A percentile compares a stretch with the other conserved stretches of the same genome.
These are phyloP conservation scores for Ellobius talpinus DNA, from an alignment of 2,113 vertebrate species.

Conservation along the genomic window DNA sequence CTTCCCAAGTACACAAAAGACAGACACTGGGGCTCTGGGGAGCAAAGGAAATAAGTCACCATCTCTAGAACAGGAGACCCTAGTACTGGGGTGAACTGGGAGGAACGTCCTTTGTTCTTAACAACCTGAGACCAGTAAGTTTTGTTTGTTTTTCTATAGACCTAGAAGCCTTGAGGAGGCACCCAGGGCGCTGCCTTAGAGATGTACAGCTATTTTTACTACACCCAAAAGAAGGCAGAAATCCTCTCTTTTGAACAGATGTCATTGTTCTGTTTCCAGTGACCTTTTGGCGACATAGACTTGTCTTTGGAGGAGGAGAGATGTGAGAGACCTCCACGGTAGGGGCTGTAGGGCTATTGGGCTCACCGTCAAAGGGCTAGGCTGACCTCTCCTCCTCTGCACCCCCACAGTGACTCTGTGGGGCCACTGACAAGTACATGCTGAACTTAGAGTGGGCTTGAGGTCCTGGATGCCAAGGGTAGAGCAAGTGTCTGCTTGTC, in stretches of 20 bases:
- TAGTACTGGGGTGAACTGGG: rapidly evolving
- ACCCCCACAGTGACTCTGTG: rapidly evolving
- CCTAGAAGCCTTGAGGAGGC: not conserved
- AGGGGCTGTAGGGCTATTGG: not conserved
- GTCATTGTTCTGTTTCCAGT: not conserved
- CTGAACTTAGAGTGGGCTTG: not conserved
- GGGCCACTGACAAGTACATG: too few species aligned
- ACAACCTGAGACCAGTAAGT: not conserved
- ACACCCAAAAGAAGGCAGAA: not conserved
- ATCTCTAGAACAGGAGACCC: not conserved
- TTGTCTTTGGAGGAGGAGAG: not conserved
- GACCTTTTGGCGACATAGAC: rapidly evolving
- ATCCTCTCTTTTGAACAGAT: not conserved
- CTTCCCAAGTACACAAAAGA: rapidly evolving
- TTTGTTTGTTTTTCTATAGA: not conserved
- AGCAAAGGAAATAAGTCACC: rapidly evolving
- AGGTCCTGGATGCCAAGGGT: rapidly evolving
- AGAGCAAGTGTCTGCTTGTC: rapidly evolving
- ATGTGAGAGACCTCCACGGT: not conserved
- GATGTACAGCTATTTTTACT: not conserved
- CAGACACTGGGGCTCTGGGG: not conserved
- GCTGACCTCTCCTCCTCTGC: rapidly evolving
- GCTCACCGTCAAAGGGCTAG: not conserved
- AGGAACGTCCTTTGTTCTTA: not conserved
- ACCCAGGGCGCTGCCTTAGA: not conserved